phyloP scores from a whole-genome alignment of 2,797 vertebrate species.

The Schizopygopsis pylzovi region DNA sequence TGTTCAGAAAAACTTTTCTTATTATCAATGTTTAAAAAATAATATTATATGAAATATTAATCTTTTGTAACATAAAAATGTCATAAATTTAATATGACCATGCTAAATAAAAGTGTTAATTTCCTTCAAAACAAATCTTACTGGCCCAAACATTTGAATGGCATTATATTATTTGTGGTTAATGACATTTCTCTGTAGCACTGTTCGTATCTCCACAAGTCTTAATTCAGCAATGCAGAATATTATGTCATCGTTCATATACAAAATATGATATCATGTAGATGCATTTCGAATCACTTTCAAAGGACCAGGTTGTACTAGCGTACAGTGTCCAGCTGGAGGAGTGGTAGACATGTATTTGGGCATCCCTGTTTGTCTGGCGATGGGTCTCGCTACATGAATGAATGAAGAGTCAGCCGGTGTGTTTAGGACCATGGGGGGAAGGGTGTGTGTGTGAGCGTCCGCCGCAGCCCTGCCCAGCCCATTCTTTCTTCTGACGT shows the following conservation, averaged over 20 bases:
- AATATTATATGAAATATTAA: too few relatives aligned
- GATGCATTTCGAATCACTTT: neutral
- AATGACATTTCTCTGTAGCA: neutral
- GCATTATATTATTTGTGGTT: neutral
- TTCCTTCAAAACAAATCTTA: neutral
- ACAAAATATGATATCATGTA: neutral
- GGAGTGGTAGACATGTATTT: neutral
- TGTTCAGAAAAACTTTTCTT: neutral
- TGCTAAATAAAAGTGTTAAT: neutral
- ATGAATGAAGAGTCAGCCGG: conserved; percentile 56
- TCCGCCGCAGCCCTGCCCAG: conserved; percentile 68
- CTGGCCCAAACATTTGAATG: neutral
- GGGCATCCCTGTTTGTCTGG: neutral
- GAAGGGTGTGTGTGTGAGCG: conserved; percentile 50
- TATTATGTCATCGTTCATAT: neutral
- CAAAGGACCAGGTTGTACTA: neutral
- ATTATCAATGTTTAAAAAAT: too few relatives aligned
- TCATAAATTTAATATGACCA: neutral
- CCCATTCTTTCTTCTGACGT: conserved; percentile 68
- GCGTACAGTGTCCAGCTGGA: conserved; percentile 41
- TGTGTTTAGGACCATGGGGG: conserved; percentile 51
- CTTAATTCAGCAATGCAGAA: neutral
- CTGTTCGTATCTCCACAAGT: neutral
- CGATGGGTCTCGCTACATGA: neutral
- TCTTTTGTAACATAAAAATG: too few relatives aligned